These are phyloP conservation scores for Pristionchus japonicus DNA, from an alignment of 2,888 invertebrate genomes.

Conservation along the genomic window DNA sequence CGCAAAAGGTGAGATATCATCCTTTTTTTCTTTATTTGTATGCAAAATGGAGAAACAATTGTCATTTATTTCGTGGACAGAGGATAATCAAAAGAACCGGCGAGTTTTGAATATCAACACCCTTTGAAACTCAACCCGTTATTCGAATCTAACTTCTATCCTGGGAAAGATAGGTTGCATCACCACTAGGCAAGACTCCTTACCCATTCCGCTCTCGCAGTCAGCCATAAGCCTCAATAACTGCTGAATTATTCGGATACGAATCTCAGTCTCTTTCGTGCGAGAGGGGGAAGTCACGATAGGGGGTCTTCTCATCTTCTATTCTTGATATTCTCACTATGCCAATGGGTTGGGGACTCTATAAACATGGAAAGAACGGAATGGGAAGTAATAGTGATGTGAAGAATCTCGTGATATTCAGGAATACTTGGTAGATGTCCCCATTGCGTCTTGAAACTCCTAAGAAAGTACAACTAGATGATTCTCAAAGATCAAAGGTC, in stretches of 20 bases:
- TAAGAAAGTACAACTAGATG: not conserved
- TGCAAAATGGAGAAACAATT: constrained; percentile 65
- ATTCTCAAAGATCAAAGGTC: not conserved
- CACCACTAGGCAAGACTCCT: not conserved
- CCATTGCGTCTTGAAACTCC: too few species aligned
- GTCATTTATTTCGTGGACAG: too few species aligned
- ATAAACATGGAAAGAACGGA: too few species aligned
- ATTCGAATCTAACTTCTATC: not conserved
- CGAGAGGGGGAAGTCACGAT: not conserved
- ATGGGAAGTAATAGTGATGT: too few species aligned
- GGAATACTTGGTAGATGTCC: not conserved
- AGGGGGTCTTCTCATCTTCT: not conserved
- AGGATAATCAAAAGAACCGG: constrained; percentile 56
- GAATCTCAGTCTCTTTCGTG: constrained; percentile 28
- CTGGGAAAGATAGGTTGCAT: not conserved
- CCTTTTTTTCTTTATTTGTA: constrained; percentile 40
- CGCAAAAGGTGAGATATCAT: constrained; percentile 64
- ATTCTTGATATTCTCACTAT: not conserved
- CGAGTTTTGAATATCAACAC: not conserved
- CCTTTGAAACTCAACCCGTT: not conserved
- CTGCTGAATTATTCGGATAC: not conserved
- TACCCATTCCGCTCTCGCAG: not conserved
- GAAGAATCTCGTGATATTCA: too few species aligned
- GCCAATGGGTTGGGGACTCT: too few species aligned
- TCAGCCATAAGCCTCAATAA: not conserved